These are phyloP conservation scores for Gryon sp. DNA, from an alignment of 1,140 invertebrate genomes.

Conservation along the genomic window DNA sequence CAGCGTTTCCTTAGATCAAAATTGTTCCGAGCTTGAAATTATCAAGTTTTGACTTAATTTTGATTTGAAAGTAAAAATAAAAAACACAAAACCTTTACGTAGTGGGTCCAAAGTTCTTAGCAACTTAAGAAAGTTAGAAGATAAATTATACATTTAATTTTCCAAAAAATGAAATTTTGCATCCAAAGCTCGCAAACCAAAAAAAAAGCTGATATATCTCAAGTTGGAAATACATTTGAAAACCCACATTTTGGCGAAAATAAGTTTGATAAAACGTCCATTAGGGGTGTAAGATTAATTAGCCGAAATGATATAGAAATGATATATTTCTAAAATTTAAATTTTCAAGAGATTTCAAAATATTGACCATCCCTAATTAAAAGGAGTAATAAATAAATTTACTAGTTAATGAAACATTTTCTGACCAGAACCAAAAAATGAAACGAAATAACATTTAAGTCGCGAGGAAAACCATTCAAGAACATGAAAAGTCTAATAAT, in stretches of 20 bases:
- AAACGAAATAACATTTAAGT: too few species aligned
- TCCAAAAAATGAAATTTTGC: not conserved
- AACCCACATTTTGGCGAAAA: slow-evolving; percentile 6
- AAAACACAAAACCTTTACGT: slow-evolving; percentile 23
- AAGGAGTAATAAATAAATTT: too few species aligned
- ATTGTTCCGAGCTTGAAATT: too few species aligned
- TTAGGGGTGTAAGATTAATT: slow-evolving; percentile 53
- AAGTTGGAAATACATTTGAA: slow-evolving; percentile 20
- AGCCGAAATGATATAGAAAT: slow-evolving; percentile 33
- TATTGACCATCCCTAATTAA: slow-evolving; percentile 10
- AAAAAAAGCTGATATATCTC: too few species aligned
- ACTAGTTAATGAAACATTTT: too few species aligned
- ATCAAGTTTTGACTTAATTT: too few species aligned
- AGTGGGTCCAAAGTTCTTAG: slow-evolving; percentile 36
- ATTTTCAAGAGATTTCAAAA: slow-evolving; percentile 57
- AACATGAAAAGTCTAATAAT: not conserved
- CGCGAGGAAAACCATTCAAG: too few species aligned
- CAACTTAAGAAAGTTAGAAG: slow-evolving; percentile 22
- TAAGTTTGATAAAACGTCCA: slow-evolving; percentile 50
- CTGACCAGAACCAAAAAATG: too few species aligned
- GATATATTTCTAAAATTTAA: slow-evolving; percentile 47
- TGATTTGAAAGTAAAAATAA: too few species aligned
- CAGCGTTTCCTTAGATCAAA: too few species aligned
- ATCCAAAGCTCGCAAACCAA: too few species aligned
- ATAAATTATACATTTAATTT: too few species aligned